phyloP scores from a whole-genome alignment of 2,113 vertebrate species.

The Polyodon spathula region DNA sequence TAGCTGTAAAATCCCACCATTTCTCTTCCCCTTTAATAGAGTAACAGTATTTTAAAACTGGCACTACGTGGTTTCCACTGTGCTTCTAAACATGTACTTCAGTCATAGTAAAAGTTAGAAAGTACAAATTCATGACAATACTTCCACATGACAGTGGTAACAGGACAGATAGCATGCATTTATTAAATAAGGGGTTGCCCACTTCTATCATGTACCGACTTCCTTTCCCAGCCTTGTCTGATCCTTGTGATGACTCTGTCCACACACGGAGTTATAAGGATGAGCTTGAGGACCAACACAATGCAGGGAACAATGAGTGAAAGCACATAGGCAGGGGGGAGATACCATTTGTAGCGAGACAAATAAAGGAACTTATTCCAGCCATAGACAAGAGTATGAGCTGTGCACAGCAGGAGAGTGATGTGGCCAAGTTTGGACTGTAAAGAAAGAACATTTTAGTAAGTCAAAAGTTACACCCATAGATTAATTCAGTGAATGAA shows the following conservation, averaged over 20 bases:
- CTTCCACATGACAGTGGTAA: too few relatives aligned
- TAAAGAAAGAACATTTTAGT: slow-evolving; percentile 21
- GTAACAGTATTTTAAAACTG: too few relatives aligned
- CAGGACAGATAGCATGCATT: not conserved
- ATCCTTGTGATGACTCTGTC: slow-evolving; percentile 65
- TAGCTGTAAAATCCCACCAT: too few relatives aligned
- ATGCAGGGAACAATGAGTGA: slow-evolving; percentile 68
- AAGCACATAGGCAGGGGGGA: slow-evolving; percentile 64
- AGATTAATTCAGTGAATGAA: too few relatives aligned
- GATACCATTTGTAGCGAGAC: slow-evolving; percentile 62
- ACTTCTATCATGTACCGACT: slow-evolving; percentile 13
- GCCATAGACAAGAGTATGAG: slow-evolving; percentile 67
- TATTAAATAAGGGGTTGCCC: slow-evolving; percentile 32
- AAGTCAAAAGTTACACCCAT: not conserved
- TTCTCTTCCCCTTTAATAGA: too few relatives aligned
- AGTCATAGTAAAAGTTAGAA: too few relatives aligned
- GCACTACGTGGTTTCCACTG: too few relatives aligned
- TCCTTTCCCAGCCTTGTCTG: slow-evolving; percentile 79
- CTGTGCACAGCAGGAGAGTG: slow-evolving; percentile 71
- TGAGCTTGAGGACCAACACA: slow-evolving; percentile 65
- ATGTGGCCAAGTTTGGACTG: slow-evolving; percentile 85
- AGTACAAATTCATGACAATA: too few relatives aligned
- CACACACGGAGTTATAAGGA: slow-evolving; percentile 73
- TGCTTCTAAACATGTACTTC: too few relatives aligned
- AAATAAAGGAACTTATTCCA: slow-evolving; percentile 62